These are phyloP conservation scores for Hirtodrosophila confusa DNA, from an alignment of 2,888 invertebrate species.

Conservation along the genomic window DNA sequence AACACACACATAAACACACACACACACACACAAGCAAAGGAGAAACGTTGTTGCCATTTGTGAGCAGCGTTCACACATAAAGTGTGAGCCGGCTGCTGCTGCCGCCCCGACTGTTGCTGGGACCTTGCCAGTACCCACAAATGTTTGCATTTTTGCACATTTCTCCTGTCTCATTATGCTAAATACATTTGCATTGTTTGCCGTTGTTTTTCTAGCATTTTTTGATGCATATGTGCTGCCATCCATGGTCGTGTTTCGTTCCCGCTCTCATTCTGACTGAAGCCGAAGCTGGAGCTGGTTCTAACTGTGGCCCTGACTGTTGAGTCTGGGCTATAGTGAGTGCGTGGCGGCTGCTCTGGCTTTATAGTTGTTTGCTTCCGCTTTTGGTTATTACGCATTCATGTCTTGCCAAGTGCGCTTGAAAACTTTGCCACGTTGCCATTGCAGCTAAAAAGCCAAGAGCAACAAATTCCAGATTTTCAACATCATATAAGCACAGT, in stretches of 20 bases:
- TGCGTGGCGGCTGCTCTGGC: slow-evolving; percentile 66
- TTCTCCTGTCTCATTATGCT: slow-evolving; percentile 82
- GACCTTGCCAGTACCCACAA: slow-evolving; percentile 55
- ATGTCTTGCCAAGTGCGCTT: slow-evolving; percentile 81
- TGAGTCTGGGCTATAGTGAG: slow-evolving; percentile 34
- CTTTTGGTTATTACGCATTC: slow-evolving; percentile 80
- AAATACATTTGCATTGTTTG: slow-evolving; percentile 82
- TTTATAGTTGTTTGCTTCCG: slow-evolving; percentile 80
- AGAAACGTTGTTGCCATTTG: slow-evolving; percentile 63
- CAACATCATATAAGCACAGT: slow-evolving; percentile 52
- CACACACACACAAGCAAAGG: slow-evolving; percentile 14
- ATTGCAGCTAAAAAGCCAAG: slow-evolving; percentile 69
- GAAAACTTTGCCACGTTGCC: slow-evolving; percentile 65
- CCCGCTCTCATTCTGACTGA: not conserved
- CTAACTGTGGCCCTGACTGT: slow-evolving; percentile 24
- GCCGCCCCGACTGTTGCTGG: slow-evolving; percentile 8
- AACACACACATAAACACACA: slow-evolving; percentile 23
- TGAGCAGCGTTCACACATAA: slow-evolving; percentile 68
- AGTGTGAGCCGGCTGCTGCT: slow-evolving; percentile 58
- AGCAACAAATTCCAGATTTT: slow-evolving; percentile 80
- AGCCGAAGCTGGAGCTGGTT: not conserved
- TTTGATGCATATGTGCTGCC: slow-evolving; percentile 80
- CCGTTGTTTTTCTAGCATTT: slow-evolving; percentile 80
- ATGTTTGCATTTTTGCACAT: slow-evolving; percentile 81
- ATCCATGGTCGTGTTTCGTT: slow-evolving; percentile 21